Evolutionary conservation across 2,797 vertebrate species (phyloP).

Genomic region (Danio tinwini): DNA sequence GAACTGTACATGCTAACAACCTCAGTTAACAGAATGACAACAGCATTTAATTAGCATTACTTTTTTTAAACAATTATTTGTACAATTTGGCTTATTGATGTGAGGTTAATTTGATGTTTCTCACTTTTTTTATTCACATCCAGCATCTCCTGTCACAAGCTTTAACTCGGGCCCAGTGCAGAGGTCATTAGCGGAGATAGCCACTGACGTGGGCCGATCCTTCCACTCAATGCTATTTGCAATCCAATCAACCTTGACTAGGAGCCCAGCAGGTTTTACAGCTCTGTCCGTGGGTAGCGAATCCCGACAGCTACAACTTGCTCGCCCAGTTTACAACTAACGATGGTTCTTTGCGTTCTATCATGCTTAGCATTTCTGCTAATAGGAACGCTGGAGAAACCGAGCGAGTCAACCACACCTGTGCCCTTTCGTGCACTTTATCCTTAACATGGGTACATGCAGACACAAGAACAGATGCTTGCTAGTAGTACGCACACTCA

Average conservation of each 20-base stretch:
- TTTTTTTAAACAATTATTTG: not conserved
- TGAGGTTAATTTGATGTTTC: not conserved
- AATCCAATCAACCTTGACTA: slow-evolving; percentile 52
- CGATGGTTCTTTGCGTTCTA: slow-evolving; percentile 28
- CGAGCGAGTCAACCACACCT: slow-evolving; percentile 51
- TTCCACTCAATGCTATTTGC: slow-evolving; percentile 38
- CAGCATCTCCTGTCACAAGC: slow-evolving; percentile 8
- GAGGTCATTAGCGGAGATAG: slow-evolving; percentile 27
- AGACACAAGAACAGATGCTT: slow-evolving; percentile 37
- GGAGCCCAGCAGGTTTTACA: slow-evolving; percentile 38
- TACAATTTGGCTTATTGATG: not conserved
- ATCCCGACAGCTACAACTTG: slow-evolving; percentile 19
- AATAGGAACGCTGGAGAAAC: not conserved
- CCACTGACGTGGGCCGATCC: slow-evolving; percentile 24
- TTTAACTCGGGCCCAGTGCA: slow-evolving; percentile 34
- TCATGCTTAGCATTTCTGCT: slow-evolving; percentile 42
- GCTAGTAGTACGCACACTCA: not conserved
- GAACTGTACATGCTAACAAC: no score
- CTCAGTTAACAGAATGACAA: not conserved
- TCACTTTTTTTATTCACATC: not conserved
- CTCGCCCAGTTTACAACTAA: slow-evolving; percentile 29
- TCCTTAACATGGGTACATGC: slow-evolving; percentile 47
- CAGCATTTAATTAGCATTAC: not conserved
- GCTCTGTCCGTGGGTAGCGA: slow-evolving; percentile 29
- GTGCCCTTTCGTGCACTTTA: slow-evolving; percentile 41